These are phyloP conservation scores for Xyrichtys novacula DNA, from an alignment of 2,797 vertebrate species.

Conservation along the genomic window DNA sequence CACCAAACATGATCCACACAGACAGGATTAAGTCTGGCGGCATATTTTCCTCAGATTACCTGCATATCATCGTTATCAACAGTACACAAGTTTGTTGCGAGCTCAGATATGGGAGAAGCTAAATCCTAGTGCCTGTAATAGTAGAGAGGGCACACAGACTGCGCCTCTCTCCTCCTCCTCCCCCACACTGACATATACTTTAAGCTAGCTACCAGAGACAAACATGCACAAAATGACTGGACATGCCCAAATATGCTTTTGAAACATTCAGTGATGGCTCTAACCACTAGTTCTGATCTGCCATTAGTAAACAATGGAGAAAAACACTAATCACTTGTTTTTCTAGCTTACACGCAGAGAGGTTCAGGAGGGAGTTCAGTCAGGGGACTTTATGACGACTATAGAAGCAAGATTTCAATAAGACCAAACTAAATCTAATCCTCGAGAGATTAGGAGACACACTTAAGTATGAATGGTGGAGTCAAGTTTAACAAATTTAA, in stretches of 20 bases:
- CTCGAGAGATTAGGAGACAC: background rate
- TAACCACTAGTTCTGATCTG: conserved; percentile 56
- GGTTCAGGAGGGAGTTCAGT: background rate
- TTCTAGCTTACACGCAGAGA: conserved; percentile 9
- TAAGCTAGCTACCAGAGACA: conserved; percentile 34
- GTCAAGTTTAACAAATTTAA: background rate
- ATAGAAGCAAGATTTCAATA: background rate
- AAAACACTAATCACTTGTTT: conserved; percentile 49
- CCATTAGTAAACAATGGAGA: conserved; percentile 53
- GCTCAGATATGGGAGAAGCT: conserved; percentile 44
- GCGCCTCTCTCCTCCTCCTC: conserved; percentile 21
- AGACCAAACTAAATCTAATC: background rate
- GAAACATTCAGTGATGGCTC: conserved; percentile 47
- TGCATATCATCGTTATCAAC: conserved; percentile 60
- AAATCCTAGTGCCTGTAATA: conserved; percentile 32
- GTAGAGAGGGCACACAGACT: conserved; percentile 25
- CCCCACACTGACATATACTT: conserved; percentile 49
- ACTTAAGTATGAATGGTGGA: background rate
- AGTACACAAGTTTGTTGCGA: conserved; percentile 46
- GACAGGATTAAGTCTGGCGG: conserved; percentile 65
- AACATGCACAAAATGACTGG: conserved; percentile 62
- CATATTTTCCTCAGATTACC: conserved; percentile 68
- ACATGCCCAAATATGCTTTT: conserved; percentile 68
- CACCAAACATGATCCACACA: conserved; percentile 48
- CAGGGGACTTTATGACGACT: background rate